Percentiles rank a stretch among this genome's conserved stretches.
Conservation (phyloP, 2,888 invertebrate species). For the Onchidella celtica region DNA sequence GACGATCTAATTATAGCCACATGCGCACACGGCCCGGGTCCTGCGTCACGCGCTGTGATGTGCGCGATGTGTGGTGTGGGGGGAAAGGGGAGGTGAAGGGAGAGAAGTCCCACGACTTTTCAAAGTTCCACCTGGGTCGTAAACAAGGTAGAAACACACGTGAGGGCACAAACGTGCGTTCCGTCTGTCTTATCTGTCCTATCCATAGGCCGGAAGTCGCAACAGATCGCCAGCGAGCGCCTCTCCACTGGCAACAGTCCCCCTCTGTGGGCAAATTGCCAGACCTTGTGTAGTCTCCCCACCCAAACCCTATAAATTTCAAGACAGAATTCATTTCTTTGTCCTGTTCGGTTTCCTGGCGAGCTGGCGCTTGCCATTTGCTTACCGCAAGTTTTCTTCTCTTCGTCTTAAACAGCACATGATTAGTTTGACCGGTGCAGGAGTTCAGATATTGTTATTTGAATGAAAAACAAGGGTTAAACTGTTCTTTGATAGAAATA, state of each 20-base stretch:
- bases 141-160: slow-evolving; percentile 34
- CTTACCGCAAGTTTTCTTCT: no score
- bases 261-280: no score
- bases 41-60: slow-evolving; percentile 35
- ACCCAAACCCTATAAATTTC: no score
- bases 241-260: not conserved
- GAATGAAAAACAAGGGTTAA: no score
- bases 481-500: no score
- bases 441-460: no score
- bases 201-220: slow-evolving; percentile 44
- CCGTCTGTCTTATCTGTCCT: slow-evolving; percentile 42
- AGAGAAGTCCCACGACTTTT: slow-evolving; percentile 9
- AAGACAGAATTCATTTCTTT: no score
- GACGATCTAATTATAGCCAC: slow-evolving; percentile 36
- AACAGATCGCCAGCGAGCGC: not conserved
- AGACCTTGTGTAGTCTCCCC: no score
- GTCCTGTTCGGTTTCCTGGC: no score
- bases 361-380: no score
- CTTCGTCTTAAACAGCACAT: no score
- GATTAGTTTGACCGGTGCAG: no score
- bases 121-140: slow-evolving; percentile 33
- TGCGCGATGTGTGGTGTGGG: not conserved
- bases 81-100: not conserved
- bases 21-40: not conserved
- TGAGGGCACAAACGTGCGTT: slow-evolving; percentile 19